These are phyloP conservation scores for Ailurus styani DNA, from an alignment of 2,113 vertebrate species.

Conservation along the genomic window DNA sequence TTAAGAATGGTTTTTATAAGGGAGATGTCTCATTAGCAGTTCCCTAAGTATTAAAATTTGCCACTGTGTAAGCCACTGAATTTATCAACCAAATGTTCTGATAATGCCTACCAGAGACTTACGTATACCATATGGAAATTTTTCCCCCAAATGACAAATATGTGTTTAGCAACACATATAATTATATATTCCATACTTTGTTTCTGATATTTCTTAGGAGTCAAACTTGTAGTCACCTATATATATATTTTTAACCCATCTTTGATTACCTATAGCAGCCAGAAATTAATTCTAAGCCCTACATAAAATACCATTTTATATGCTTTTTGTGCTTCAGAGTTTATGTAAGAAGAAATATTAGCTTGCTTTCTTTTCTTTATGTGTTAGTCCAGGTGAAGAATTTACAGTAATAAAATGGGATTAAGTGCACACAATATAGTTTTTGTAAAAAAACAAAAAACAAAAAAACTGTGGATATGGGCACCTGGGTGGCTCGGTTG, in stretches of 20 bases:
- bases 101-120: slow-evolving; percentile 22
- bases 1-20: background rate
- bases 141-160: background rate
- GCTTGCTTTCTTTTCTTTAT: background rate
- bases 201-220: slow-evolving; percentile 10
- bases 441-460: background rate
- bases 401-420: background rate
- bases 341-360: slow-evolving; percentile 35
- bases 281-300: slow-evolving; percentile 22
- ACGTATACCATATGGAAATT: background rate
- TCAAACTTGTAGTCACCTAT: background rate
- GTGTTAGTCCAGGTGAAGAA: background rate
- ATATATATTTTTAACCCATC: background rate
- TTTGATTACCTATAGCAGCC: background rate
- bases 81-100: background rate
- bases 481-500: background rate
- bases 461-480: background rate
- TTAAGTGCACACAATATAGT: background rate
- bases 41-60: slow-evolving; percentile 4
- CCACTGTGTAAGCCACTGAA: background rate
- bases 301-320: background rate
- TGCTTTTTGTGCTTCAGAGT: background rate
- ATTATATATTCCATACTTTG: slow-evolving; percentile 11
- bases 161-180: background rate
- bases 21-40: background rate